Evolutionary conservation across 2,888 invertebrate genomes (phyloP).

Genomic region (Chrysodeixis includens): DNA sequence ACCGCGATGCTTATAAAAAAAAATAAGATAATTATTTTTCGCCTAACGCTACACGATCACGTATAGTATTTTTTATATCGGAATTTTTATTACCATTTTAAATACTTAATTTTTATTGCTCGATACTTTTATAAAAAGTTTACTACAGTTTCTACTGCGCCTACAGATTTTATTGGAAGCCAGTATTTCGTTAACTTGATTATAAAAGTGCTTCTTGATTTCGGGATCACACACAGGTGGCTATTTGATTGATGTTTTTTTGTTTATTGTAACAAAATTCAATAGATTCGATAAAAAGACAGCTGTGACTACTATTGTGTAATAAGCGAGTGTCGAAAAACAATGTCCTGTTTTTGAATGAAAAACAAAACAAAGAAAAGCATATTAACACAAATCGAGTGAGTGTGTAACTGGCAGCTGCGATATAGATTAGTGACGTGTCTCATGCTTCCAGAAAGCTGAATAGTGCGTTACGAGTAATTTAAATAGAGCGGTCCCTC

Average conservation of each 20-base stretch:
- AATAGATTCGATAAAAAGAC: constrained; percentile 10
- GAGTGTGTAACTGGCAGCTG: constrained; percentile 61
- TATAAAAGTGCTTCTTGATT: constrained; percentile 32
- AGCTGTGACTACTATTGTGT: neutral
- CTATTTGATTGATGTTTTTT: constrained; percentile 27
- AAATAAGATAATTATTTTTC: constrained; percentile 49
- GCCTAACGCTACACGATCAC: constrained; percentile 28
- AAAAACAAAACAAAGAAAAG: constrained; percentile 24
- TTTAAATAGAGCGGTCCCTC: constrained; percentile 89
- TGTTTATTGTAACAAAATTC: neutral
- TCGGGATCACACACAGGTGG: constrained; percentile 34
- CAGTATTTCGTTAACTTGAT: constrained; percentile 24
- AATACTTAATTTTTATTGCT: constrained; percentile 42
- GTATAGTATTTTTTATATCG: constrained; percentile 24
- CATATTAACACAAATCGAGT: constrained; percentile 46
- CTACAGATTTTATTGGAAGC: constrained; percentile 33
- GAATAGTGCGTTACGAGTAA: constrained; percentile 84
- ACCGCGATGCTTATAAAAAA: constrained; percentile 48
- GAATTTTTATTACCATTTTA: constrained; percentile 45
- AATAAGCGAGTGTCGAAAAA: neutral
- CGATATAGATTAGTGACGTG: constrained; percentile 84
- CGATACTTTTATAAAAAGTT: constrained; percentile 22
- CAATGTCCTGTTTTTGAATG: constrained; percentile 1
- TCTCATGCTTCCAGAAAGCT: constrained; percentile 88
- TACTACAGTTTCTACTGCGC: constrained; percentile 9